These are phyloP conservation scores for Machimus rusticus DNA, from an alignment of 2,888 invertebrate species.

Conservation along the genomic window DNA sequence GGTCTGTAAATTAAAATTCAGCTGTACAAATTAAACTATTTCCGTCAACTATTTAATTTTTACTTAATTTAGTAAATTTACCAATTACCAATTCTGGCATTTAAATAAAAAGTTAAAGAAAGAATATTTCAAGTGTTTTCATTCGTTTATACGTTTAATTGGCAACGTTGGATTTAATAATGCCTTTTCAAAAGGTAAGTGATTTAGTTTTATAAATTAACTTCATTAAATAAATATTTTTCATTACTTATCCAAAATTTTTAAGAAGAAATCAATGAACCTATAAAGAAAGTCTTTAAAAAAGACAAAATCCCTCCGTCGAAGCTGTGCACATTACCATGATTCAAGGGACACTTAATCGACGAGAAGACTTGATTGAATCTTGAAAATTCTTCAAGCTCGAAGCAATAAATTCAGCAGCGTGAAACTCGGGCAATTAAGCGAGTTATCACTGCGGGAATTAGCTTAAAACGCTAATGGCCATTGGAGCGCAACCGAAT, in stretches of 20 bases:
- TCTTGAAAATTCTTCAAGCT: neutral
- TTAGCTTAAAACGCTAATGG: constrained; percentile 1
- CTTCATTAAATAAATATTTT: too few species aligned
- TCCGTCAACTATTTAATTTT: constrained; percentile 23
- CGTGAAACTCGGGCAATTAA: neutral
- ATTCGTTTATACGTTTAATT: neutral
- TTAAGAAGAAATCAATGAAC: neutral
- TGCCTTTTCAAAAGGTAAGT: neutral
- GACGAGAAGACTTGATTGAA: neutral
- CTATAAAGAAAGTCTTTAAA: neutral
- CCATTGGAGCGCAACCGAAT: neutral
- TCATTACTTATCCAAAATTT: too few species aligned
- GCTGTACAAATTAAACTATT: constrained; percentile 21
- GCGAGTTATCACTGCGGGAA: constrained; percentile 16
- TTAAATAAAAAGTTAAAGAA: constrained; percentile 19
- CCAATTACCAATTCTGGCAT: constrained; percentile 13
- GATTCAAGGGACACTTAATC: neutral
- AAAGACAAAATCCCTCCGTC: neutral
- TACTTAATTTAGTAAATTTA: constrained; percentile 23
- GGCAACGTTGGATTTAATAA: neutral
- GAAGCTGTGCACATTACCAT: neutral
- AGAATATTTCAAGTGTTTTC: neutral
- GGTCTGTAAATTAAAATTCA: constrained; percentile 13
- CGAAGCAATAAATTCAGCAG: constrained; percentile 3
- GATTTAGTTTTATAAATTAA: too few species aligned